These are phyloP conservation scores for Tetrao urogallus DNA, from an alignment of 2,113 vertebrate species.

Conservation along the genomic window DNA sequence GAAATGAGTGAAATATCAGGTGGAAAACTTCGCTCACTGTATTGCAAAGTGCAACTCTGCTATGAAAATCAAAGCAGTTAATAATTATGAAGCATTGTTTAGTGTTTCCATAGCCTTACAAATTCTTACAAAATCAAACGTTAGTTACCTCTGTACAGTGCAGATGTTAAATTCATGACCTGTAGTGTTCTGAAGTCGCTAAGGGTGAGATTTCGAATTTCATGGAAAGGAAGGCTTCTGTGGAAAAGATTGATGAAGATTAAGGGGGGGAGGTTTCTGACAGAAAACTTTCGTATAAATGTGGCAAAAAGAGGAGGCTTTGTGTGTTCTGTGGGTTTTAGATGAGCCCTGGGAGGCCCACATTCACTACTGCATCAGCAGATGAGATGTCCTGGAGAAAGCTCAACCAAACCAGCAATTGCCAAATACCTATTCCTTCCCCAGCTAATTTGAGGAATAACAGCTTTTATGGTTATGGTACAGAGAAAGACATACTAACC, in stretches of 20 bases:
- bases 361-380: neutral
- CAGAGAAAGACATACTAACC: neutral
- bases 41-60: neutral
- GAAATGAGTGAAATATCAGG: neutral
- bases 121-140: neutral
- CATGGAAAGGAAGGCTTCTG: neutral
- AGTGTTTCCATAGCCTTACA: neutral
- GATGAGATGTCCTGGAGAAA: neutral
- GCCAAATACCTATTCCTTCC: neutral
- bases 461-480: neutral
- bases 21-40: accelerated
- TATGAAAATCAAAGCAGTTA: neutral
- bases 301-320: neutral
- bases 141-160: neutral
- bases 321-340: neutral
- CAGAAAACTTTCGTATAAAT: neutral
- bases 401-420: neutral
- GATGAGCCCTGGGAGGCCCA: neutral
- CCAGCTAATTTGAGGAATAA: neutral
- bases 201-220: neutral
- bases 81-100: neutral
- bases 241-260: neutral
- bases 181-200: neutral
- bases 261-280: neutral
- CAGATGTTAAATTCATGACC: slow-evolving; percentile 1